Base-by-base conservation (phyloP, 2,888 invertebrate species). In the Osedax frankpressi region DNA sequence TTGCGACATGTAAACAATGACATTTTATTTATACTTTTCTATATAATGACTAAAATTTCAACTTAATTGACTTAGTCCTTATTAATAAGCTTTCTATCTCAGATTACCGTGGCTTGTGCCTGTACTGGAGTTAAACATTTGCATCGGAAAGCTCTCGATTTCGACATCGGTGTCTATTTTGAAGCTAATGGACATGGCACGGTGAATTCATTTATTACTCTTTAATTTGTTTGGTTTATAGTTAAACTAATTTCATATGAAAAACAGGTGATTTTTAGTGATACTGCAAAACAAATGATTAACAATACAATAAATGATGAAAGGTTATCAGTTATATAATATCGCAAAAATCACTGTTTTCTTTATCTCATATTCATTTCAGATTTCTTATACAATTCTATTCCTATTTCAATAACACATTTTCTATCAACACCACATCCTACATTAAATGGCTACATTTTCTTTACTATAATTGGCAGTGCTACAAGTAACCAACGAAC, bases 111-210 rank as follows among this genome's bases (percentile, higher is more conserved):
- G 1, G 89, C 89, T 0, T 96, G 94, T 84, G 93, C 91, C 11
- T 89, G 92, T 73, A 98, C 98, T 0, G 98, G 98, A 11, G 96
- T 99, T 0, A 98, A 98, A 84, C 90, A 97, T 85, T 87, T 99
- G 27, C 97, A 98, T 83, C 91, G 92, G 81, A 91, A 91, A 81
- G 97, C 97, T 0, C 81, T 89, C 59, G 88, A 92, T 73, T 96
- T 90, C 86, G 96, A 98, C 82, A 89, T 98, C 79, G 97, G 97
- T 1, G 89, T 99, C 2, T 99, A 98, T 86, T 99, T 99, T 85
- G 98, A 99, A 77, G 97, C 98, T 0, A 98, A 98, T 86, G 98
- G 98, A 0, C 98, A 98, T 86, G 98, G 98, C 19, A 98, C 97
- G 0, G 91, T 86, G 29, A 72, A 75, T 73, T 27, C n/a, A n/a